Evolutionary conservation across 2,113 vertebrate species (phyloP).

Genomic region (Dicaeum eximium): DNA sequence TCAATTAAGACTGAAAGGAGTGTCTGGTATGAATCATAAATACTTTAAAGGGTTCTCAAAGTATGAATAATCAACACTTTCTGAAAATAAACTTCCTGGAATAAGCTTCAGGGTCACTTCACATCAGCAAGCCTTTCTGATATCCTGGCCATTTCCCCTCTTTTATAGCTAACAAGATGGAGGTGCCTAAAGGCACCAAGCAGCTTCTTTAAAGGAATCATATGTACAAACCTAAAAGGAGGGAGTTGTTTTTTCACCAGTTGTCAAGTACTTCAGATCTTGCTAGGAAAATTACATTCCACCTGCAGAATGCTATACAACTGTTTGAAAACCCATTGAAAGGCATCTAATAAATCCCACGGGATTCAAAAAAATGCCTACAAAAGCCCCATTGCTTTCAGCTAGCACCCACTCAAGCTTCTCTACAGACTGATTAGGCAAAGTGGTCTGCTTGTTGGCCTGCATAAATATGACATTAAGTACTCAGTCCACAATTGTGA

Average conservation of each 20-base stretch:
- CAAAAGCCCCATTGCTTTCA: not conserved
- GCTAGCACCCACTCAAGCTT: not conserved
- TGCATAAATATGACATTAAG: not conserved
- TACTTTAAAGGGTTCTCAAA: not conserved
- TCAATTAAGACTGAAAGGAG: not conserved
- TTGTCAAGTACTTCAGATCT: not conserved
- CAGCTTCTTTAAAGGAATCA: not conserved
- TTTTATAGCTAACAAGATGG: not conserved
- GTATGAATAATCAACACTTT: not conserved
- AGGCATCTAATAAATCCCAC: not conserved
- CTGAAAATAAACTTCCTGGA: constrained; percentile 32
- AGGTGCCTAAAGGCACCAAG: not conserved
- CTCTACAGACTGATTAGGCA: not conserved
- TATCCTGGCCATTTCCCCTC: not conserved
- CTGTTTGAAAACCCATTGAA: not conserved
- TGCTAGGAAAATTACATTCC: not conserved
- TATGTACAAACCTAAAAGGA: not conserved
- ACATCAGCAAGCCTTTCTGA: not conserved
- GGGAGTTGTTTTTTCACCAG: not conserved
- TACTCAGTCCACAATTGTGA: not conserved
- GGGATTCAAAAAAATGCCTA: not conserved
- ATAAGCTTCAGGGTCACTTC: not conserved
- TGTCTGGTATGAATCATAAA: not conserved
- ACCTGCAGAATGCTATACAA: not conserved
- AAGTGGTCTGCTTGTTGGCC: not conserved